Evolutionary conservation across 2,797 vertebrate species (phyloP).

Genomic region (Poecilia picta): DNA sequence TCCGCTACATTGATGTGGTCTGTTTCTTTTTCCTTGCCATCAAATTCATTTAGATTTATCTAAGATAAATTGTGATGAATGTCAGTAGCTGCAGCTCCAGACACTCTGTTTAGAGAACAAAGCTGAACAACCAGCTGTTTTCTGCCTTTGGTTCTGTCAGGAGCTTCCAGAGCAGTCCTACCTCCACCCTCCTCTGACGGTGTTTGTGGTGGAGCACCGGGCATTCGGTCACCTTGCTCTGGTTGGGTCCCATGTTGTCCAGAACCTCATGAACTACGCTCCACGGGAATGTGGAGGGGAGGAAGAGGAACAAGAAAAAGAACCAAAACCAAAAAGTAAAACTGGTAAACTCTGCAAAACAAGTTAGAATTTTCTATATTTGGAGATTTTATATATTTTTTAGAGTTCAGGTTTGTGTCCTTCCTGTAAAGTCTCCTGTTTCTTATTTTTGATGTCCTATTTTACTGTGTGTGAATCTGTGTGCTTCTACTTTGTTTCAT

Average conservation of each 20-base stretch:
- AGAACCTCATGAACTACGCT: slow-evolving; percentile 86
- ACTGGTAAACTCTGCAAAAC: neutral
- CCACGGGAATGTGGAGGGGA: slow-evolving; percentile 78
- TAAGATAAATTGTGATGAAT: neutral
- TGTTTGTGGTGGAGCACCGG: slow-evolving; percentile 91
- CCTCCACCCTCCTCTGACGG: slow-evolving; percentile 92
- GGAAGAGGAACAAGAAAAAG: slow-evolving; percentile 78
- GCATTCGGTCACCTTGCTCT: slow-evolving; percentile 88
- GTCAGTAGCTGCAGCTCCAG: neutral
- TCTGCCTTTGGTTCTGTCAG: slow-evolving; percentile 67
- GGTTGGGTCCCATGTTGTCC: slow-evolving; percentile 88
- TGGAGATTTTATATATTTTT: neutral
- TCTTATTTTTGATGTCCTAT: neutral
- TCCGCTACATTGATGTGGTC: slow-evolving; percentile 90
- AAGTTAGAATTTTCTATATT: neutral
- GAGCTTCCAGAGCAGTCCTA: slow-evolving; percentile 91
- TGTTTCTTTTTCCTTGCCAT: slow-evolving; percentile 56
- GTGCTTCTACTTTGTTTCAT: neutral
- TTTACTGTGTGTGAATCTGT: neutral
- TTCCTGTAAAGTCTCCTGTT: neutral
- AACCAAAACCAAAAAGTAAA: slow-evolving; percentile 62
- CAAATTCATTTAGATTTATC: neutral
- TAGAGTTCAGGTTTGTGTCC: neutral
- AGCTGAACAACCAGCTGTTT: neutral
- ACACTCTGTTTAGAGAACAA: neutral